These are phyloP conservation scores for Diloba caeruleocephala DNA, from an alignment of 2,888 invertebrate genomes.

Conservation along the genomic window DNA sequence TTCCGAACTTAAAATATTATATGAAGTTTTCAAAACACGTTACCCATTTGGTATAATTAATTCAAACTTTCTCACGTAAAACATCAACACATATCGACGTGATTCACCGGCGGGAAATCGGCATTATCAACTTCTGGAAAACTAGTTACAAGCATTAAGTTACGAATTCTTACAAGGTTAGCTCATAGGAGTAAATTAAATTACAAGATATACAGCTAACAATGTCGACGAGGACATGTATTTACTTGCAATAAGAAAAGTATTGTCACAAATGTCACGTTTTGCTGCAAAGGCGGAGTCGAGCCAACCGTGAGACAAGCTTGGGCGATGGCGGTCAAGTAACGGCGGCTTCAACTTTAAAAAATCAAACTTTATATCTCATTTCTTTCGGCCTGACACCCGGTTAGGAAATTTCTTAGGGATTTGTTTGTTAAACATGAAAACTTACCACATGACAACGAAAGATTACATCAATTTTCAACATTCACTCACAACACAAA, in stretches of 20 bases:
- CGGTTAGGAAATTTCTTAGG: slow-evolving; percentile 7
- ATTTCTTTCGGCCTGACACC: slow-evolving; percentile 9
- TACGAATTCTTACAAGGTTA: slow-evolving; percentile 60
- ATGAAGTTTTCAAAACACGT: slow-evolving; percentile 9
- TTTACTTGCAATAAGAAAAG: slow-evolving; percentile 35
- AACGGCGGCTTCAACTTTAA: slow-evolving; percentile 74
- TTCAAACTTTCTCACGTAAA: slow-evolving; percentile 15
- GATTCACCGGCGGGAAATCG: slow-evolving; percentile 72
- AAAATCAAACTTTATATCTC: slow-evolving; percentile 32
- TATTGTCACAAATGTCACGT: slow-evolving; percentile 62
- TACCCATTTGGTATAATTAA: not conserved
- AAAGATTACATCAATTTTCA: slow-evolving; percentile 72
- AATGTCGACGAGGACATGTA: slow-evolving; percentile 17
- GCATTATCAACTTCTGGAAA: slow-evolving; percentile 53
- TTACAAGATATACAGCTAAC: slow-evolving; percentile 31
- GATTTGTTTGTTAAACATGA: slow-evolving; percentile 30
- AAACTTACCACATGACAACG: slow-evolving; percentile 85
- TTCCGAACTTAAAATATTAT: slow-evolving; percentile 7
- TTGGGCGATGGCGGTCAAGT: slow-evolving; percentile 88
- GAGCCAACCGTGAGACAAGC: slow-evolving; percentile 71
- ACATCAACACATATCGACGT: slow-evolving; percentile 52
- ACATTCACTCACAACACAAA: slow-evolving; percentile 86
- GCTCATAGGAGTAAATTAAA: slow-evolving; percentile 52
- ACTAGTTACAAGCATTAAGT: slow-evolving; percentile 59
- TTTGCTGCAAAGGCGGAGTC: slow-evolving; percentile 79